Evolutionary conservation across 2,113 vertebrate species (phyloP).

Genomic region (Albula goreensis): DNA sequence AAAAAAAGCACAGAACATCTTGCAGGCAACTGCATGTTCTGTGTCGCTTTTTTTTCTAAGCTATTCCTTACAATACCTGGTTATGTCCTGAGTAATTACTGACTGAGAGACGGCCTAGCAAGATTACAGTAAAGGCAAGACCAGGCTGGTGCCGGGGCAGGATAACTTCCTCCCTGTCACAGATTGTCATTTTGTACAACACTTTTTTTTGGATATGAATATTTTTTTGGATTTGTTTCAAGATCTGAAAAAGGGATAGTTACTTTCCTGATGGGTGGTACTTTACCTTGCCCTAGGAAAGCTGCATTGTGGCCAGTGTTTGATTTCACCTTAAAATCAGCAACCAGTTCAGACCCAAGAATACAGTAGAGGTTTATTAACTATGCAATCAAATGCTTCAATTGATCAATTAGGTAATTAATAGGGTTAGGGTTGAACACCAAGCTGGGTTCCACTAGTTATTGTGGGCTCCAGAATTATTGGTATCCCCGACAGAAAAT

Average conservation of each 20-base stretch:
- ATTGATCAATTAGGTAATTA: too few relatives aligned
- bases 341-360: too few relatives aligned
- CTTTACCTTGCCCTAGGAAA: too few relatives aligned
- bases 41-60: background rate
- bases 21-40: background rate
- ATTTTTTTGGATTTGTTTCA: conserved; percentile 19
- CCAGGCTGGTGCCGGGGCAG: conserved; percentile 26
- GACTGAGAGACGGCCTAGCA: conserved; percentile 40
- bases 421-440: too few relatives aligned
- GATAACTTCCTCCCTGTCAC: conserved; percentile 39
- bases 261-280: too few relatives aligned
- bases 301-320: too few relatives aligned
- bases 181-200: conserved; percentile 1
- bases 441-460: too few relatives aligned
- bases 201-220: background rate
- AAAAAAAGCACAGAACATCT: background rate
- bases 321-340: too few relatives aligned
- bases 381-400: too few relatives aligned
- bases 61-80: conserved; percentile 19
- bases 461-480: too few relatives aligned
- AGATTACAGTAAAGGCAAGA: conserved; percentile 43
- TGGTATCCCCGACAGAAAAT: too few relatives aligned
- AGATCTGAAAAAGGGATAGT: background rate
- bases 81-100: conserved; percentile 40
- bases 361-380: too few relatives aligned